Percentiles rank a stretch among this genome's conserved stretches.
These are phyloP conservation scores for Sepiola atlantica DNA, from an alignment of 2,888 invertebrate species.

Conservation along the genomic window DNA sequence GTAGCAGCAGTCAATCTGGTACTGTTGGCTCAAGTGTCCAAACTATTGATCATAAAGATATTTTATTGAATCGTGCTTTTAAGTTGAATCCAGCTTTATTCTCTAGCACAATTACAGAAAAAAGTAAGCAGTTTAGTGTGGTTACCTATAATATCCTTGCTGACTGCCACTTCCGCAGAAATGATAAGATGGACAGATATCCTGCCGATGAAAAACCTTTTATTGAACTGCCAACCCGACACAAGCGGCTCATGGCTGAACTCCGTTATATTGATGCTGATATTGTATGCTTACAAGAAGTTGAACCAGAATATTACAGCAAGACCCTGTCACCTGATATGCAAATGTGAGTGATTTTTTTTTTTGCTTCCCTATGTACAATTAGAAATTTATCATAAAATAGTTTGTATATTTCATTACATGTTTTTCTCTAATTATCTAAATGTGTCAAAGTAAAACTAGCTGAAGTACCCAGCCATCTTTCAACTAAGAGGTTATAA, in stretches of 20 bases:
- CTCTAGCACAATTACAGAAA: conserved; percentile 53
- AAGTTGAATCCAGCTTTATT: conserved; percentile 60
- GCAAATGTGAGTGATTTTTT: conserved; percentile 57
- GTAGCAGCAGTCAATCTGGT: not conserved
- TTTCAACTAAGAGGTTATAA: too few species aligned
- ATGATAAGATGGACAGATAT: conserved; percentile 58
- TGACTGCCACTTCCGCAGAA: conserved; percentile 67
- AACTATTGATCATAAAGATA: not conserved
- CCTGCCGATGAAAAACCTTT: conserved; percentile 61
- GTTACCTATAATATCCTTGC: conserved; percentile 73
- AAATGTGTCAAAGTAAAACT: too few species aligned
- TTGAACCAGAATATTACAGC: conserved; percentile 65
- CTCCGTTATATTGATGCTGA: conserved; percentile 69
- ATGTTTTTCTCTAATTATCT: not conserved
- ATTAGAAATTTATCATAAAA: too few species aligned
- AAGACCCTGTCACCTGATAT: conserved; percentile 61
- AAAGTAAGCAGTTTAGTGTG: conserved; percentile 65
- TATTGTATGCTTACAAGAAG: conserved; percentile 74
- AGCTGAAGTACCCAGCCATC: not conserved
- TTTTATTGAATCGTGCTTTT: conserved; percentile 60
- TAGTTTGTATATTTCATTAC: too few species aligned
- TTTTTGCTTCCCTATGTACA: too few species aligned
- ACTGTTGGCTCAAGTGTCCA: not conserved
- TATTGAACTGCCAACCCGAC: conserved; percentile 64
- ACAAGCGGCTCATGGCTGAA: conserved; percentile 67